phyloP scores from a whole-genome alignment of 2,888 invertebrate species.

The Agrochola macilenta region DNA sequence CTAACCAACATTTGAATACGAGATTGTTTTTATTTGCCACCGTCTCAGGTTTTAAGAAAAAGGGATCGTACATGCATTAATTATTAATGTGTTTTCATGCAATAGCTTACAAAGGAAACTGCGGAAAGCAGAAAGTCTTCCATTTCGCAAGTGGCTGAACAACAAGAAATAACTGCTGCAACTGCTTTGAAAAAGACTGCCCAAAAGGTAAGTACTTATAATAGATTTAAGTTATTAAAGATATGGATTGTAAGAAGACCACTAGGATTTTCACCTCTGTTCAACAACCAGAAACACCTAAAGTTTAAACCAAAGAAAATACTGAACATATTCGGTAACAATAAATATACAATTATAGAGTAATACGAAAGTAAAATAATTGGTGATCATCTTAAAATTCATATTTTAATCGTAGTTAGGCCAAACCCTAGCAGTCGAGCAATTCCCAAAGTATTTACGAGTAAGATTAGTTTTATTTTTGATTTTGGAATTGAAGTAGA shows the following conservation, averaged over 20 bases:
- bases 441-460: conserved; percentile 37
- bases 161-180: conserved; percentile 77
- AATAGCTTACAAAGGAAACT: conserved; percentile 86
- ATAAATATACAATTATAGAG: background rate
- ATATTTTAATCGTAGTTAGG: conserved; percentile 35
- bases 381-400: conserved; percentile 30
- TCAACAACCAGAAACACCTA: background rate
- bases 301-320: background rate
- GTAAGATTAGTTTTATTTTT: conserved; percentile 24
- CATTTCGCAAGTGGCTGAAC: conserved; percentile 82
- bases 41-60: background rate
- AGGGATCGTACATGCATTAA: background rate
- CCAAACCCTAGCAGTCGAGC: conserved; percentile 55
- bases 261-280: background rate
- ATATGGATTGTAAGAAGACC: conserved; percentile 26
- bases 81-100: conserved; percentile 20
- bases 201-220: conserved; percentile 78
- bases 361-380: background rate
- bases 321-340: background rate
- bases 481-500: conserved; percentile 40
- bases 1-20: background rate
- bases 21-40: background rate
- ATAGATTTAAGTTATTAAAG: background rate
- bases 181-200: conserved; percentile 81
- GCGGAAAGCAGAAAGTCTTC: conserved; percentile 89